Evolutionary conservation across 2,888 invertebrate species (phyloP), one percentile per base, ranked within the genome.

Genomic region (Portevinia maculata): DNA sequence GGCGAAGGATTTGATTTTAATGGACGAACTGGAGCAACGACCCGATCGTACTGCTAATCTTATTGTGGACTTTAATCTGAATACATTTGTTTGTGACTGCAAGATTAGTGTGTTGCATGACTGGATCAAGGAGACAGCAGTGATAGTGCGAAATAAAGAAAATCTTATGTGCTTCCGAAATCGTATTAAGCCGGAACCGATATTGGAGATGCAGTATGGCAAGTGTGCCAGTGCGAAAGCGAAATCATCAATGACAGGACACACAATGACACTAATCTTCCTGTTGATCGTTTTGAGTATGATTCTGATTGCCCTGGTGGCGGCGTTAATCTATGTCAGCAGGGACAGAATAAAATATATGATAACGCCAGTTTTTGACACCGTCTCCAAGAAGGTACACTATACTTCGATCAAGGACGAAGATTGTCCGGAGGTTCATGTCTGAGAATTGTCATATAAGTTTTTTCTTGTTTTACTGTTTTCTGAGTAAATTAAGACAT

Each of bases 71-170:
- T 91, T 95, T 17, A 91, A 92, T 52, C 90, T 92, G 1, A 96
- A 96, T 90, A 94, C 94, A 0, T 93, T 96, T 59, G 90, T 91
- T n/a, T 96, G 95, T 87, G 93, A 94, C 84, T 93, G 93, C 85
- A 93, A 93, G 76, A 90, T 94, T 21, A 92, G 92, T 79, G 91
- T 92, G 7, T 92, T 95, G 57, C 92, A 93, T 73, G 89, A 91
- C 52, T 95, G 95, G 95, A 88, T 95, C 83, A 91, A 91, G 24
- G 91, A 87, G 19, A 94, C 95, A 0, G 92, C 92, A 57, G 93
- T 95, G 0, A 90, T 89, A 0, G 92, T 95, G 8, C 91, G 93
- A 37, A 92, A 93, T 85, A 91, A 92, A 85, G 92, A 93, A 17
- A 88, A 88, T 11, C 88, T 94, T 17, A 90, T 90, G 86, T 95